Base-by-base conservation (phyloP, 1,140 invertebrate species). In the Copidosoma floridanum region DNA sequence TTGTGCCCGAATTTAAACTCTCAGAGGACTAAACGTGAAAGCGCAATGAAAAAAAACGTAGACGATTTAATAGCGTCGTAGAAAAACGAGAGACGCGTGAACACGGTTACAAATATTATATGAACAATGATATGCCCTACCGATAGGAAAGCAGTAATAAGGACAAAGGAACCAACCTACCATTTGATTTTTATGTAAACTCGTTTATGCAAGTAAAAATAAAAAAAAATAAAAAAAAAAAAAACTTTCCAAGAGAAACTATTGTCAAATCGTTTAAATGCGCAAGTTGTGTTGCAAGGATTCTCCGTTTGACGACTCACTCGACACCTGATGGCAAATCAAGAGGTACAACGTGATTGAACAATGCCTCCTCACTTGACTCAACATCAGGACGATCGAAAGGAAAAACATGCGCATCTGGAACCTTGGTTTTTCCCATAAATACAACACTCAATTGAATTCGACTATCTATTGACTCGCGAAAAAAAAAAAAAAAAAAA, bases 1-100 rank as follows among this genome's bases (percentile, higher is more conserved):
- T 56, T 46, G 53, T 57, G 53, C 52, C 53, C 60, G 60, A 62
- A 56, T 48, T 43, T 44, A 52, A n/a, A 51, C 53, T 62, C 47
- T 48, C 60, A 47, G 60, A 62, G 53, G 60, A 57, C 60, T 51
- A 57, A 62, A 62, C 53, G 53, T 7, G 37, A 8, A 41, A 53
- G 41, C 23, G 18, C 14, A 53, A 60, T 23, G 21, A n/a, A 44
- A 51, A 57, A 3, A 24, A 51, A 46, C 29, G 29, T 12, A 12
- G 29, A 51, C 50, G 40, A 24, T 26, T 46, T 14, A 29, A 14
- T 3, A 46, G 20, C 38, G 53, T 21, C 23, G 41, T 24, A 56
- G 32, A 32, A 18, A 43, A 56, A 46, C 37, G 26, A 51, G 47
- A 58, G 56, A 58, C 38, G 38, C 48, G 29, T 35, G 12, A n/a